phyloP scores from a whole-genome alignment of 2,797 vertebrate genomes.

The Salmo trutta region DNA sequence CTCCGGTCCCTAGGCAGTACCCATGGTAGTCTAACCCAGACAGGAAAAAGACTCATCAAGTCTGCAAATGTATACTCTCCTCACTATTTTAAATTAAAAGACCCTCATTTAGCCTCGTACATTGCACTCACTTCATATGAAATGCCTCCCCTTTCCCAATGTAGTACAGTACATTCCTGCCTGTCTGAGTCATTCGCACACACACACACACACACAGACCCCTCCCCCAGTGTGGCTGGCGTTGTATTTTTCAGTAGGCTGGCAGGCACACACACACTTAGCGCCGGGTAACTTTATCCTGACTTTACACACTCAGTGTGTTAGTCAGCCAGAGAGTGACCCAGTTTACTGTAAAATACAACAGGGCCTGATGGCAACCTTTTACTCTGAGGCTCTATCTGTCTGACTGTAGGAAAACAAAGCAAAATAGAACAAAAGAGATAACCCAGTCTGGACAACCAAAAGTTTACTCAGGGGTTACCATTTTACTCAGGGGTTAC shows the following conservation, averaged over 20 bases:
- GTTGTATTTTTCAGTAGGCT: slow-evolving; percentile 8
- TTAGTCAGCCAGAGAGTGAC: slow-evolving; percentile 65
- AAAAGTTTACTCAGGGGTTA: slow-evolving; percentile 29
- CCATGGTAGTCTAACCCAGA: slow-evolving; percentile 66
- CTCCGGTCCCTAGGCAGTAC: slow-evolving; percentile 67
- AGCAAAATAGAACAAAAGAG: slow-evolving; percentile 47
- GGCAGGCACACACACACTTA: slow-evolving; percentile 7
- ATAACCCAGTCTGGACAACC: slow-evolving; percentile 3
- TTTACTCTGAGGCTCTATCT: slow-evolving; percentile 13
- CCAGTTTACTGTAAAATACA: slow-evolving; percentile 58
- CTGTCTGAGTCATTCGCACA: slow-evolving; percentile 41
- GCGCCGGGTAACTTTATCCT: slow-evolving; percentile 50
- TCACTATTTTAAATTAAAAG: slow-evolving; percentile 41
- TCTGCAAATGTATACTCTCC: slow-evolving; percentile 34
- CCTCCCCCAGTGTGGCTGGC: not conserved
- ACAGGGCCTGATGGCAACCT: slow-evolving; percentile 47
- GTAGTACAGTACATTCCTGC: slow-evolving; percentile 42
- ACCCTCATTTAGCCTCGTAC: slow-evolving; percentile 30
- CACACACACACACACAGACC: slow-evolving; percentile 7
- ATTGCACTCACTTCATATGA: slow-evolving; percentile 14
- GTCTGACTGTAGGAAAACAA: slow-evolving; percentile 56
- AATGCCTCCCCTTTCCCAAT: slow-evolving; percentile 23
- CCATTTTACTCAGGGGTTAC: too few species aligned
- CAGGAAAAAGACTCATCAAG: slow-evolving; percentile 56
- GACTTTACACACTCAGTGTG: slow-evolving; percentile 51